Conservation (phyloP, 2,113 vertebrate genomes). For the Lucifuga dentata region DNA sequence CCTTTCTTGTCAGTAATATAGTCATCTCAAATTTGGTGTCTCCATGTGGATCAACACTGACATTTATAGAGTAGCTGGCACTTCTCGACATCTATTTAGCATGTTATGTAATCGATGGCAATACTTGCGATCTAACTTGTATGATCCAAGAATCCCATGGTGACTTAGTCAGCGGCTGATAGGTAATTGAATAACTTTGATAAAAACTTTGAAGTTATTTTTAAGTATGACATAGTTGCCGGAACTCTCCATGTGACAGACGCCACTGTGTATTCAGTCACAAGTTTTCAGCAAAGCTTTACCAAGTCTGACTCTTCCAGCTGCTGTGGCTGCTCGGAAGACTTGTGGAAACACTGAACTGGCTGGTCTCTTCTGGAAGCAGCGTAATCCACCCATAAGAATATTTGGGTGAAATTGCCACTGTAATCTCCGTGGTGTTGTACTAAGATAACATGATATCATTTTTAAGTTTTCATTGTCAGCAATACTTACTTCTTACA, state of each 20-base stretch:
- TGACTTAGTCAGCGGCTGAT: constrained; percentile 81
- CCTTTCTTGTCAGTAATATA: no score
- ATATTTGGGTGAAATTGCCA: constrained; percentile 54
- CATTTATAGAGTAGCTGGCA: no score
- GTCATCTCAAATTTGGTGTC: no score
- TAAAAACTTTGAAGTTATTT: constrained; percentile 74
- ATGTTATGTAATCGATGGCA: constrained; percentile 81
- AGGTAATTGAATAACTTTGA: constrained; percentile 82
- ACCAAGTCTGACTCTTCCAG: constrained; percentile 22
- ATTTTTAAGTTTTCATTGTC: constrained; percentile 65
- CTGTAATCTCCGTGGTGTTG: constrained; percentile 59
- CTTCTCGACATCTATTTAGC: constrained; percentile 64
- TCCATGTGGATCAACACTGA: not conserved
- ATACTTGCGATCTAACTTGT: constrained; percentile 85
- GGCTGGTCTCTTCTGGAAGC: constrained; percentile 49
- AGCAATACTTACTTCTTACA: constrained; percentile 40
- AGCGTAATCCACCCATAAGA: constrained; percentile 64
- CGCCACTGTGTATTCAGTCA: constrained; percentile 29
- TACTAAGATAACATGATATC: constrained; percentile 53
- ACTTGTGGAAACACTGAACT: constrained; percentile 56
- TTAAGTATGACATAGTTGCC: constrained; percentile 24
- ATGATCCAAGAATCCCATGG: constrained; percentile 78
- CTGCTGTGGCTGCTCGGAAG: constrained; percentile 10
- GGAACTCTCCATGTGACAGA: constrained; percentile 38
- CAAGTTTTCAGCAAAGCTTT: constrained; percentile 16